Conservation (phyloP, 2,888 invertebrate species). For the Athalia circularis region DNA sequence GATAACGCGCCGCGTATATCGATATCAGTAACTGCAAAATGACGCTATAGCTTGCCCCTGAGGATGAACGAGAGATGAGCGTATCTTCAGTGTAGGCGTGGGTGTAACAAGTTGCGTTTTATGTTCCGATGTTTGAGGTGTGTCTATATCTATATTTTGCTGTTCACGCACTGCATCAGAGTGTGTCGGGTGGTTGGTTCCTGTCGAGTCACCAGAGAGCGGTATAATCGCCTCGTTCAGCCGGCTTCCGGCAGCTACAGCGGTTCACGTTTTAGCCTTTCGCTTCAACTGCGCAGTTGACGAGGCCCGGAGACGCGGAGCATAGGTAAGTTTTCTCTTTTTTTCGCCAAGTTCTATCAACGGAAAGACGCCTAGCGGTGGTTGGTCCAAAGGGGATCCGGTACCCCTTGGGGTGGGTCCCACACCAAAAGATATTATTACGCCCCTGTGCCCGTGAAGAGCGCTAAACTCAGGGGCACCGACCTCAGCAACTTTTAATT, state of each 20-base stretch:
- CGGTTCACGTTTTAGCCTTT: slow-evolving; percentile 60
- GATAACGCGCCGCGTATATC: no score
- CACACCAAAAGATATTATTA: slow-evolving; percentile 19
- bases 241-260: slow-evolving; percentile 51
- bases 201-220: slow-evolving; percentile 16
- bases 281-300: slow-evolving; percentile 70
- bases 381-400: neutral
- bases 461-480: neutral
- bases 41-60: no score
- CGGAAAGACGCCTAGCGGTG: neutral
- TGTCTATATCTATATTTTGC: no score
- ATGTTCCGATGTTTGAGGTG: no score
- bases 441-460: slow-evolving; percentile 16
- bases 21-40: no score
- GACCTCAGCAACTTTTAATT: slow-evolving; percentile 17
- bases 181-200: slow-evolving; percentile 45
- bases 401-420: slow-evolving; percentile 25
- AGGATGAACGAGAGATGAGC: no score
- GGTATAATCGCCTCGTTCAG: slow-evolving; percentile 59
- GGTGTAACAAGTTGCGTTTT: no score
- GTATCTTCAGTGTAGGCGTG: no score
- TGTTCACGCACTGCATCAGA: neutral
- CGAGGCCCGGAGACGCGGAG: slow-evolving; percentile 64
- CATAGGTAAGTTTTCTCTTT: slow-evolving; percentile 66
- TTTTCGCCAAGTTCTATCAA: slow-evolving; percentile 13